Evolutionary conservation across 2,888 invertebrate genomes (phyloP), one percentile per base, ranked within the genome.

Genomic region (Ceratothoa steindachneri): DNA sequence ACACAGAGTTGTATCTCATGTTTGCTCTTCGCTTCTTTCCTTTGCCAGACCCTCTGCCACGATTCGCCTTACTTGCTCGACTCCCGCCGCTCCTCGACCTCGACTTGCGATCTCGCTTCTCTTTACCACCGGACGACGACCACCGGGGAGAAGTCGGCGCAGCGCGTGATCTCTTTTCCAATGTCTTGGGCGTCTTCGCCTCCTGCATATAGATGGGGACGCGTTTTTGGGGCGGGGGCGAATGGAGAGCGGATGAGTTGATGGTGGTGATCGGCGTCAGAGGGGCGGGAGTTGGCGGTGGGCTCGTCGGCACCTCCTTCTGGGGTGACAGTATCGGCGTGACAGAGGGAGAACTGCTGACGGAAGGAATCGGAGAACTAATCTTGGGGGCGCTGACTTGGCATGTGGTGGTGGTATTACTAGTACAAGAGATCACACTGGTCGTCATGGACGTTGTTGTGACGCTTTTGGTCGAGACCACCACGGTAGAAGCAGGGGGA

Each of bases 131-230:
- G n/a, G n/a, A n/a, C 28, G 70, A 70, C 22, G 67, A 66, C 76
- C 76, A 79, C 22, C 79, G 71, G 1, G 79, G 76, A 7, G 79
- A 76, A 1, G 69, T 52, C n/a, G 73, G 68, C 24, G 71, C 73
- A 41, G 72, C 69, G n/a, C 79, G 66, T 19, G 78, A 76, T 30
- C 74, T 71, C 55, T 78, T 78, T 30, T 78, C 78, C 12, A 53
- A 60, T 12, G 65, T 41, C 22, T 55, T 51, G 22, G 69, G 71
- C 0, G 66, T 31, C 28, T 73, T 73, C 7, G 76, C 60, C 41
- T 73, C 76, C 30, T 69, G 75, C 74, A 72, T 79, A 64, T 79
- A 79, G 31, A 79, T 76, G 9, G 79, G 79, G 30, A 79, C 71
- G 15, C 79, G 65, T 67, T 76, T 79, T 30, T 70, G 74, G n/a